A percentile compares a stretch with the other conserved stretches of the same genome.
Conservation (phyloP, 2,113 vertebrate genomes). For the Phalacrocorax aristotelis region DNA sequence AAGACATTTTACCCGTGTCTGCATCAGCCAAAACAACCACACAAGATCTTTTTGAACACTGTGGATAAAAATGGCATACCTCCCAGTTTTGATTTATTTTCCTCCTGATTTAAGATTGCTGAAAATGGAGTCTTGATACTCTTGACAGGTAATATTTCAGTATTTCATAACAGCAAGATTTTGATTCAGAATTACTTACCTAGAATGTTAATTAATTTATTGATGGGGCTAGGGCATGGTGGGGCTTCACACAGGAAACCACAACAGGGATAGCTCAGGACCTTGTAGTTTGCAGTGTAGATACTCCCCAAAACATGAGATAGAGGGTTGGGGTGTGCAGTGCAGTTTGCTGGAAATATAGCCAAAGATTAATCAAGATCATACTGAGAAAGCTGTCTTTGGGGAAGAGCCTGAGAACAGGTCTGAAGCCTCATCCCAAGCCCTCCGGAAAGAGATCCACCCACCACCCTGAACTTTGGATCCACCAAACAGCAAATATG, state of each 20-base stretch:
- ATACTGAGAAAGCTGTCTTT: background rate
- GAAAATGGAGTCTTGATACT: background rate
- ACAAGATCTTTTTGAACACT: background rate
- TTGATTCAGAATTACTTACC: background rate
- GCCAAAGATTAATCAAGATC: background rate
- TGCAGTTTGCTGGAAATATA: background rate
- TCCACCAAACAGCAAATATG: rapidly evolving
- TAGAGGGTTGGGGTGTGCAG: rapidly evolving
- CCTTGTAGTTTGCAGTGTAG: background rate
- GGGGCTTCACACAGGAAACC: background rate
- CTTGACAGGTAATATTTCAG: background rate
- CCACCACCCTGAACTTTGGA: background rate
- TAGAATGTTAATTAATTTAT: background rate
- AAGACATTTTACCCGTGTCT: background rate
- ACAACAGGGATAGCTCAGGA: rapidly evolving
- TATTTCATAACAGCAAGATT: background rate
- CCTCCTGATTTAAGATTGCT: background rate
- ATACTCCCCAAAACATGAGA: background rate
- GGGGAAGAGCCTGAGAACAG: background rate
- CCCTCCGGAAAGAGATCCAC: background rate
- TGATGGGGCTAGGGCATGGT: background rate
- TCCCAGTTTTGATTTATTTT: background rate
- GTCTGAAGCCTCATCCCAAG: background rate
- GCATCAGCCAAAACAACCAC: background rate
- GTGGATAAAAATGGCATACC: background rate